These are phyloP conservation scores for Puntigrus tetrazona DNA, from an alignment of 2,113 vertebrate genomes.

Conservation along the genomic window DNA sequence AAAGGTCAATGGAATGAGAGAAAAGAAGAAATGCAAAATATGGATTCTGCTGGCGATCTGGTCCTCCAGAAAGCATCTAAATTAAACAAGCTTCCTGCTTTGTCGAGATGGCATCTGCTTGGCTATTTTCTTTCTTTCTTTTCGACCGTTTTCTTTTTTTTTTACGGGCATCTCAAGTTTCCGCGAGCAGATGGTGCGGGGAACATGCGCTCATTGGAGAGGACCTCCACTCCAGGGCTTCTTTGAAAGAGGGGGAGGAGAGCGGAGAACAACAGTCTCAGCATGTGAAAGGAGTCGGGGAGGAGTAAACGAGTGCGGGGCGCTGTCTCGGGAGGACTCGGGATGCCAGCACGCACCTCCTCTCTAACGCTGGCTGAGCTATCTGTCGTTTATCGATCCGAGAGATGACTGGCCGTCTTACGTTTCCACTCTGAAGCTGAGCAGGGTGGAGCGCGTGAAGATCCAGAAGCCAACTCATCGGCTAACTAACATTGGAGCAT, in stretches of 20 bases:
- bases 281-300: constrained; percentile 47
- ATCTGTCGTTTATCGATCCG: background rate
- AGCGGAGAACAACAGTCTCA: constrained; percentile 51
- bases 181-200: constrained; percentile 83
- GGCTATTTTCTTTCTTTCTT: constrained; percentile 78
- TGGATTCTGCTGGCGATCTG: background rate
- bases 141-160: constrained; percentile 61
- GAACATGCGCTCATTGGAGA: constrained; percentile 76
- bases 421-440: background rate
- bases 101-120: constrained; percentile 77
- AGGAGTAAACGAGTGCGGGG: constrained; percentile 45
- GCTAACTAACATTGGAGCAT: background rate
- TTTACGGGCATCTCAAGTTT: constrained; percentile 75
- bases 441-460: background rate
- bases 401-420: background rate
- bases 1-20: background rate
- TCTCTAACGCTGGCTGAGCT: constrained; percentile 5
- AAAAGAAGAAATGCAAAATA: constrained; percentile 3
- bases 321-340: constrained; percentile 38
- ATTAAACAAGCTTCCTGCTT: constrained; percentile 78
- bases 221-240: constrained; percentile 65
- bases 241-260: constrained; percentile 52
- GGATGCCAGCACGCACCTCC: constrained; percentile 50
- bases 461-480: background rate
- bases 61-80: constrained; percentile 53